These are phyloP conservation scores for Calidris pugnax DNA, from an alignment of 2,113 vertebrate species.

Conservation along the genomic window DNA sequence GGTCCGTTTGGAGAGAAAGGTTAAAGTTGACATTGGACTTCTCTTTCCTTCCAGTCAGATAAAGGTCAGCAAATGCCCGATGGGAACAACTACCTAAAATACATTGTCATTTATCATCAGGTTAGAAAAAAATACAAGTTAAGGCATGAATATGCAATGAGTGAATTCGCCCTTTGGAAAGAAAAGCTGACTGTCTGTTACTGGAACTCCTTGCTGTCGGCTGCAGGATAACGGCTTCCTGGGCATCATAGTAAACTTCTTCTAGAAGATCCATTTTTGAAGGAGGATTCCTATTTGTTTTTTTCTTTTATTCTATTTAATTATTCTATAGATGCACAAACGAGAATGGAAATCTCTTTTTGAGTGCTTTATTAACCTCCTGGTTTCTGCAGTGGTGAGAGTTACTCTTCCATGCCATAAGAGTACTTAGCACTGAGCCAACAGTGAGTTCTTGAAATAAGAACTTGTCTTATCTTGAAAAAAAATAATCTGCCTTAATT, in stretches of 20 bases:
- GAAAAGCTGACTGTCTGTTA: neutral
- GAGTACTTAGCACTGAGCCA: neutral
- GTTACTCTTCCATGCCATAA: neutral
- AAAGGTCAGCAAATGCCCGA: conserved; percentile 19
- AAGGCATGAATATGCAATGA: neutral
- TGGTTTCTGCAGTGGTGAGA: neutral
- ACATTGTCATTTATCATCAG: neutral
- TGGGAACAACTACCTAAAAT: neutral
- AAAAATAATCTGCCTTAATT: neutral
- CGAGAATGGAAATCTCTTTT: neutral
- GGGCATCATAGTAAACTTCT: neutral
- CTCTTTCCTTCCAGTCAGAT: neutral
- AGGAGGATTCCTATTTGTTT: neutral
- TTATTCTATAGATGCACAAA: neutral
- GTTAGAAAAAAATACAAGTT: neutral
- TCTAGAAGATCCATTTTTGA: neutral
- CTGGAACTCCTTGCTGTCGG: neutral
- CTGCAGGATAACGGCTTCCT: neutral
- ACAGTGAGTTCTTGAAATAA: neutral
- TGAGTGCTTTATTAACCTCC: neutral
- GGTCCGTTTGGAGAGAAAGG: neutral
- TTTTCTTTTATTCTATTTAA: neutral
- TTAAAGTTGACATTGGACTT: conserved; percentile 34
- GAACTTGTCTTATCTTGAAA: too few species aligned
- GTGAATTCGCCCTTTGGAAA: neutral